A percentile compares a stretch with the other conserved stretches of the same genome.
Conservation (phyloP, 2,888 invertebrate genomes). For the Melanchra persicariae region DNA sequence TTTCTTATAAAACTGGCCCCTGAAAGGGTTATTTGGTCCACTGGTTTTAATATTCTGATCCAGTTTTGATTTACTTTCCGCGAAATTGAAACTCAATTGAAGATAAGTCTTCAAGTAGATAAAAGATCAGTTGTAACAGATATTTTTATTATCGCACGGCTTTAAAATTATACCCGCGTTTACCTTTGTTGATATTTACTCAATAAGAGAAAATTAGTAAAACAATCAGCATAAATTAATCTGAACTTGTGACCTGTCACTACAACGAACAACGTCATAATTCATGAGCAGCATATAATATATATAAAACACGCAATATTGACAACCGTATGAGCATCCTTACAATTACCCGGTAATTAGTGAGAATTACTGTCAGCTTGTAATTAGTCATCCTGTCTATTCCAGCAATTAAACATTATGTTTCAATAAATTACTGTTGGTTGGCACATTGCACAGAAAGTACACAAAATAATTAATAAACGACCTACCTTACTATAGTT, state of each 20-base stretch:
- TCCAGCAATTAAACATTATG: constrained; percentile 51
- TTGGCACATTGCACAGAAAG: constrained; percentile 39
- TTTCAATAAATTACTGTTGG: constrained; percentile 51
- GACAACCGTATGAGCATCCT: constrained; percentile 8
- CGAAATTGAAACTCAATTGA: constrained; percentile 1
- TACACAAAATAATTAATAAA: constrained; percentile 36
- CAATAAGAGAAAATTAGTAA: constrained; percentile 10
- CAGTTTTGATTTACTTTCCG: constrained; percentile 22
- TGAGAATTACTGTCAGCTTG: constrained; percentile 54
- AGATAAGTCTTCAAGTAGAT: background rate
- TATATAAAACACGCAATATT: constrained; percentile 50
- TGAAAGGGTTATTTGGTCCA: background rate
- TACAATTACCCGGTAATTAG: constrained; percentile 46
- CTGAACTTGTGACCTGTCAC: constrained; percentile 27
- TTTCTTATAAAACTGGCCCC: background rate
- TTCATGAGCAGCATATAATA: constrained; percentile 2
- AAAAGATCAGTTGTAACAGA: background rate
- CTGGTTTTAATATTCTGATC: constrained; percentile 10
- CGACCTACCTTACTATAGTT: background rate
- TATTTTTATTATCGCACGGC: background rate
- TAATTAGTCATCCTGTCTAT: constrained; percentile 64
- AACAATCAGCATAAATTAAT: constrained; percentile 2
- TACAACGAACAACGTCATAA: constrained; percentile 2
- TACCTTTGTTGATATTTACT: constrained; percentile 10
- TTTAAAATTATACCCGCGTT: background rate